Percentiles rank a stretch among this genome's conserved stretches.
Evolutionary conservation across 2,113 vertebrate genomes (phyloP).

Genomic region (Syrrhaptes paradoxus): DNA sequence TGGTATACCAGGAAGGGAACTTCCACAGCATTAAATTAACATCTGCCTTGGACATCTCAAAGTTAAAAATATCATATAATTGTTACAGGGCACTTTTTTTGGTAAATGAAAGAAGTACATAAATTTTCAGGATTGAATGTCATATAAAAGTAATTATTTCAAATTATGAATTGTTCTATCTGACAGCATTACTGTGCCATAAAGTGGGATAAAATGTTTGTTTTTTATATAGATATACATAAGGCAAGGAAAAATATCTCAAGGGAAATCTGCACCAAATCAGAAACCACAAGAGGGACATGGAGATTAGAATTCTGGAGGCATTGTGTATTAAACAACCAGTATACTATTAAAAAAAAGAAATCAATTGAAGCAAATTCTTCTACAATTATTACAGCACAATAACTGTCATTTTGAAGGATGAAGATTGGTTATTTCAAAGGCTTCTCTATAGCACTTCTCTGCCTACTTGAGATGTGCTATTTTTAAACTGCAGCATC

Average conservation of each 20-base stretch:
- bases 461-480: constrained; percentile 38
- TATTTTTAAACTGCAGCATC: constrained; percentile 52
- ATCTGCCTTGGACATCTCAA: neutral
- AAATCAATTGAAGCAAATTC: constrained; percentile 49
- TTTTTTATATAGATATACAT: neutral
- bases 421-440: constrained; percentile 56
- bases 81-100: neutral
- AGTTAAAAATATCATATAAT: neutral
- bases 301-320: constrained; percentile 32
- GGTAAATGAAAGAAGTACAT: neutral
- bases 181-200: neutral
- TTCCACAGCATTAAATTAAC: neutral
- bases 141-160: constrained; percentile 4
- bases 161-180: neutral
- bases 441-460: constrained; percentile 30
- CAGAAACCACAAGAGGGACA: constrained; percentile 41
- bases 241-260: constrained; percentile 20
- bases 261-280: constrained; percentile 39
- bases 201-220: neutral
- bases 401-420: constrained; percentile 64
- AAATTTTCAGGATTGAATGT: constrained; percentile 3
- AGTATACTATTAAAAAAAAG: constrained; percentile 23
- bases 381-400: constrained; percentile 50
- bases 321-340: constrained; percentile 12
- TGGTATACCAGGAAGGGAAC: neutral